These are phyloP conservation scores for Drosophila quinaria DNA, from an alignment of 2,888 invertebrate genomes.

Conservation along the genomic window DNA sequence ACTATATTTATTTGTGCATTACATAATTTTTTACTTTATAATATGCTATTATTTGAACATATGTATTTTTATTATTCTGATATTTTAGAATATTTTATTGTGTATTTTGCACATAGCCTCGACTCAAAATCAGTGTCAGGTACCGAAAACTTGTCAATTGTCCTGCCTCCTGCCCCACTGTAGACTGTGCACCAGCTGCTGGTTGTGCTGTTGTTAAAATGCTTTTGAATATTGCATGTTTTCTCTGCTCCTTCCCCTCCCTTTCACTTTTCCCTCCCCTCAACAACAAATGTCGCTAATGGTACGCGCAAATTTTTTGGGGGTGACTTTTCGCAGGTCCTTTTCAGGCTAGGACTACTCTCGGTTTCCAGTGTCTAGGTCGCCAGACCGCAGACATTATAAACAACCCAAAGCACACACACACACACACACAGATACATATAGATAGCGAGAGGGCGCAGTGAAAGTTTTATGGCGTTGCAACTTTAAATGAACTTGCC, in stretches of 20 bases:
- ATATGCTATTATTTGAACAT: too few relatives aligned
- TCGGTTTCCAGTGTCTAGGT: constrained; percentile 67
- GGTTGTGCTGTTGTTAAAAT: constrained; percentile 49
- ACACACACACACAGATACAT: constrained; percentile 11
- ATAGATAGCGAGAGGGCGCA: constrained; percentile 18
- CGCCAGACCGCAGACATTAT: constrained; percentile 82
- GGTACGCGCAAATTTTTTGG: constrained; percentile 46
- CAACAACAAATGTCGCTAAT: constrained; percentile 44
- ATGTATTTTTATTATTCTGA: too few relatives aligned
- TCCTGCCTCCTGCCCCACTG: constrained; percentile 8
- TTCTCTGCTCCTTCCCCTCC: background rate
- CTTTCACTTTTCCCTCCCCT: background rate
- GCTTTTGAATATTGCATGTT: constrained; percentile 71
- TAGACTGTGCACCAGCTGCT: constrained; percentile 66
- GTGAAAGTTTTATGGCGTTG: constrained; percentile 73
- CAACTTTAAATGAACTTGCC: constrained; percentile 74
- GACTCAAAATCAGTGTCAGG: constrained; percentile 58
- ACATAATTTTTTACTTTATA: too few relatives aligned
- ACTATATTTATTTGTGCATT: too few relatives aligned
- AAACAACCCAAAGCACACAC: constrained; percentile 64
- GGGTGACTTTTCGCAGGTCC: constrained; percentile 58
- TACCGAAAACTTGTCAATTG: constrained; percentile 63
- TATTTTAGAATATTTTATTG: too few relatives aligned
- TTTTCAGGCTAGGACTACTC: constrained; percentile 22
- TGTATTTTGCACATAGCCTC: background rate